phyloP scores from a whole-genome alignment of 2,888 invertebrate genomes.

The Catocala fraxini region DNA sequence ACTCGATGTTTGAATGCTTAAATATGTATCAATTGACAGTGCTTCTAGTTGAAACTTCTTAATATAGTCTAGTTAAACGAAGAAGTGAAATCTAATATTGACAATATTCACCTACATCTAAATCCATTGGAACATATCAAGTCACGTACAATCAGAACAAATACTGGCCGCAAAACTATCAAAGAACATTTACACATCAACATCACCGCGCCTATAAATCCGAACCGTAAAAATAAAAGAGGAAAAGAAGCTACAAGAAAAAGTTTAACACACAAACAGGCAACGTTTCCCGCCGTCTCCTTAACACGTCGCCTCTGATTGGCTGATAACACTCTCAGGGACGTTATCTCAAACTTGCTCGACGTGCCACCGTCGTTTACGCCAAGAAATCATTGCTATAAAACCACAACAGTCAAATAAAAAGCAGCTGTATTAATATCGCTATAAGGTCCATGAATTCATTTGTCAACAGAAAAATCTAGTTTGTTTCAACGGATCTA shows the following conservation, averaged over 20 bases:
- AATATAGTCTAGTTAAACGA: too few species aligned
- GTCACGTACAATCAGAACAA: not conserved
- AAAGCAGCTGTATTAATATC: conserved; percentile 14
- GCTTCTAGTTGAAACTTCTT: too few species aligned
- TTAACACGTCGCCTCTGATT: conserved; percentile 57
- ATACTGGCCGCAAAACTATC: conserved; percentile 13
- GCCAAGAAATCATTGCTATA: conserved; percentile 26
- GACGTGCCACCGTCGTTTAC: conserved; percentile 47
- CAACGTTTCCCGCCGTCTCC: conserved; percentile 44
- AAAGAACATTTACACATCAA: conserved; percentile 8
- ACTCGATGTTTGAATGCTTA: too few species aligned
- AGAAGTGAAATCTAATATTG: too few species aligned
- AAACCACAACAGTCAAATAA: conserved; percentile 11
- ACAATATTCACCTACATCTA: not conserved
- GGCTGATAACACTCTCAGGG: conserved; percentile 54
- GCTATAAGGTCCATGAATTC: not conserved
- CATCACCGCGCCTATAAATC: conserved; percentile 7
- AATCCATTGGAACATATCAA: not conserved
- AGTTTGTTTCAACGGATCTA: conserved; percentile 33
- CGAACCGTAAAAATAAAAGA: conserved; percentile 21
- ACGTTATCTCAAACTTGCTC: conserved; percentile 55
- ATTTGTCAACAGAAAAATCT: conserved; percentile 11
- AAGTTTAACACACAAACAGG: conserved; percentile 49
- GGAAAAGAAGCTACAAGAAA: conserved; percentile 27
- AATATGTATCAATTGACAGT: too few species aligned